These are phyloP conservation scores for Serinus canaria DNA, from an alignment of 2,113 vertebrate species.

Conservation along the genomic window DNA sequence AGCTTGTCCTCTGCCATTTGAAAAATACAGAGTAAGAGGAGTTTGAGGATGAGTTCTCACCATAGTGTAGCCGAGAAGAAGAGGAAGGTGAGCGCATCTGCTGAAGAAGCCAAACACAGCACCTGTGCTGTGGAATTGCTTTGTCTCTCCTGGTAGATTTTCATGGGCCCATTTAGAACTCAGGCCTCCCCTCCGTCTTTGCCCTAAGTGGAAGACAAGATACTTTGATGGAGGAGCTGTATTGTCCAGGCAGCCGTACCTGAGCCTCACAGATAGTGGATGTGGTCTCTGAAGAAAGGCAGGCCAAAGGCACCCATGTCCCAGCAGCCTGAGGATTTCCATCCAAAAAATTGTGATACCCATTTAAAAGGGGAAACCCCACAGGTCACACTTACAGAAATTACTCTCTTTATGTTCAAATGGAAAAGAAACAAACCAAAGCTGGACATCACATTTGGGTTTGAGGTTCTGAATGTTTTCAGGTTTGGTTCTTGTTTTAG, in stretches of 20 bases:
- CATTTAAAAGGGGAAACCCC: neutral
- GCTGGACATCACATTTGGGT: neutral
- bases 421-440: slow-evolving; percentile 23
- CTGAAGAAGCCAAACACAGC: neutral
- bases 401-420: neutral
- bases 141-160: neutral
- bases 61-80: neutral
- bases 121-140: neutral
- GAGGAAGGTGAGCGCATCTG: neutral
- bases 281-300: neutral
- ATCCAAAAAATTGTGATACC: neutral
- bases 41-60: neutral
- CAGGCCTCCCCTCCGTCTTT: accelerated
- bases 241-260: neutral
- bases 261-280: neutral
- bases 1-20: neutral
- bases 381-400: neutral
- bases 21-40: neutral
- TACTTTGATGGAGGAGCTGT: neutral
- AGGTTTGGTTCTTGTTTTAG: slow-evolving; percentile 57
- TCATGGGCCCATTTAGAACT: neutral
- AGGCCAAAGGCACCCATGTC: neutral
- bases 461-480: slow-evolving; percentile 30
- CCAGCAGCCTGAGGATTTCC: neutral
- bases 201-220: neutral